Evolutionary conservation across 1,140 invertebrate genomes (phyloP), one percentile per base, ranked within the genome.

Genomic region (Aphidius ervi): DNA sequence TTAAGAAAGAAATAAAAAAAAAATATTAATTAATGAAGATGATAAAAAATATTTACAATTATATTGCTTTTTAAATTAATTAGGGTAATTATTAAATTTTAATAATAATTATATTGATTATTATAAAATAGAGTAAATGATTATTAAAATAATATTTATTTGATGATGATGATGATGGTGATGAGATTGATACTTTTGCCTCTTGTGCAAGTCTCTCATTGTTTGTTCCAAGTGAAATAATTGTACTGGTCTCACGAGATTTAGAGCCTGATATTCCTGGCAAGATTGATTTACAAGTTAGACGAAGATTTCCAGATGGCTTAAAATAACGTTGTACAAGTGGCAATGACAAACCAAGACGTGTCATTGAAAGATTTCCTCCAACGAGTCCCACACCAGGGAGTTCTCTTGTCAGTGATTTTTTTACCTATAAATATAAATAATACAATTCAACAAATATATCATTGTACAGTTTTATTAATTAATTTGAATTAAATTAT

Each of bases 281-380:
- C 47, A 79, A 56, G 20, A 48, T 67, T 6, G 78, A 74, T 54
- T 69, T 70, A 54, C 78, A 80, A n/a, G 59, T 65, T 53, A 80
- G 58, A 20, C 60, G 65, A 42, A 79, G 57, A 41, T 65, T 75
- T 46, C 75, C 76, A 45, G 58, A 45, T 4, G 67, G 65, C 5
- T 67, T 67, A 64, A 80, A 80, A 60, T 80, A 74, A 0, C 70
- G 56, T 5, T 70, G 65, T 48, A 77, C 71, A 31, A 80, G 63
- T 5, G 58, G 63, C 20, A 77, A 20, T 1, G 65, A 68, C 52
- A 78, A 39, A 41, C 68, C 67, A 48, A 75, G 63, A 0, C 69
- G 67, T 7, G 72, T 70, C 20, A 68, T 70, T 31, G 68, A 67
- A 9, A 73, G 43, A 9, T 53, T 74, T 20, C 70, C 70, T 5